Conservation (phyloP, 2,888 invertebrate genomes). For the Anoncus sp. region DNA sequence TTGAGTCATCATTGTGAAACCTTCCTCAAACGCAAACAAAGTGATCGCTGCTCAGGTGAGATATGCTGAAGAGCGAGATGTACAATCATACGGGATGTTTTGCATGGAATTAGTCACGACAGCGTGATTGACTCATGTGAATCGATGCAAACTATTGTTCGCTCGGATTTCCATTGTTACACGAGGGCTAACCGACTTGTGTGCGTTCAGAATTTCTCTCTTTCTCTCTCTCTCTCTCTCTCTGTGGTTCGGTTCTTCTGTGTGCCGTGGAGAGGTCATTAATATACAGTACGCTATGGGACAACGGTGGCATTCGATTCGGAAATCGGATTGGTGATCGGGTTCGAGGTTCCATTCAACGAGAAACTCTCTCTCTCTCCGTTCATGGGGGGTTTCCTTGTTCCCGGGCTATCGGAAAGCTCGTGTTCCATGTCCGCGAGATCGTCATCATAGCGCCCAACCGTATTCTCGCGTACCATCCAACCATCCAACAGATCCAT, state of each 20-base stretch:
- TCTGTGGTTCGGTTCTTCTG: conserved; percentile 25
- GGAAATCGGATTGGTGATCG: conserved; percentile 70
- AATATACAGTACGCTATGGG: conserved; percentile 68
- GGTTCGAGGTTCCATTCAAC: conserved; percentile 44
- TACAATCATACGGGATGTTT: conserved; percentile 52
- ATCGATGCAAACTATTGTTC: conserved; percentile 76
- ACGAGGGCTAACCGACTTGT: conserved; percentile 58
- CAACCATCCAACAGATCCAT: conserved; percentile 10
- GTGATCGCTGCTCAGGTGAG: conserved; percentile 4
- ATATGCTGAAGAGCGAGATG: conserved; percentile 18
- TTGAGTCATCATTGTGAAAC: not conserved
- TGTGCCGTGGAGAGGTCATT: conserved; percentile 65
- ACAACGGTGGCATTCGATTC: conserved; percentile 65
- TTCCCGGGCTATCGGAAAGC: conserved; percentile 10
- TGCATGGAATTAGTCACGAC: conserved; percentile 69
- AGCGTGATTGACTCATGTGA: conserved; percentile 77
- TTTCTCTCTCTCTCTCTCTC: conserved; percentile 5
- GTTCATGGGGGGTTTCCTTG: too few relatives aligned
- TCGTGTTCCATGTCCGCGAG: conserved; percentile 36
- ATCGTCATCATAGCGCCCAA: conserved; percentile 25
- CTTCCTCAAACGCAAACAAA: not conserved
- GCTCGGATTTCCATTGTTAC: conserved; percentile 68
- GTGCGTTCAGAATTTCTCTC: conserved; percentile 69
- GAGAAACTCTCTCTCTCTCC: too few relatives aligned
- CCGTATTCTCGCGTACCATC: conserved; percentile 11